These are phyloP conservation scores for Callospermophilus lateralis DNA, from an alignment of 2,113 vertebrate genomes.

Conservation along the genomic window DNA sequence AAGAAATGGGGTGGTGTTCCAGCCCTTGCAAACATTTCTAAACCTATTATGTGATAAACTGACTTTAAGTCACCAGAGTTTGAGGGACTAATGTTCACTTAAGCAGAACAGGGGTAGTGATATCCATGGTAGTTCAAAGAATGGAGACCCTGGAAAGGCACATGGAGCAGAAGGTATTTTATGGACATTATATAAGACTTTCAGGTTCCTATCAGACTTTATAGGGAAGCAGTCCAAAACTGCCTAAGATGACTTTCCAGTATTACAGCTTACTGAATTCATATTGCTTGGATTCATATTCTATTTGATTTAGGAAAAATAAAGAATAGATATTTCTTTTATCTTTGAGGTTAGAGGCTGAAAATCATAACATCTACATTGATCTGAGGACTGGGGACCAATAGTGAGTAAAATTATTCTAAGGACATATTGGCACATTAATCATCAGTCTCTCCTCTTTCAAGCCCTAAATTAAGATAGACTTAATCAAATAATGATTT, in stretches of 20 bases:
- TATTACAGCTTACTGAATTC: background rate
- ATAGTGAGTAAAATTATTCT: background rate
- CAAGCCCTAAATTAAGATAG: background rate
- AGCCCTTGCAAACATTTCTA: background rate
- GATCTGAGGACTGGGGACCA: background rate
- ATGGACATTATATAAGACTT: background rate
- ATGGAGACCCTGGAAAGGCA: background rate
- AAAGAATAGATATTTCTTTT: background rate
- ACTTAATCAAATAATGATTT: background rate
- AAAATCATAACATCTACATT: background rate
- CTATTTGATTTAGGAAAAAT: slow-evolving; percentile 21
- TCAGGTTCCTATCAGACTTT: background rate
- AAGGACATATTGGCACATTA: background rate
- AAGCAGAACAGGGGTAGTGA: background rate
- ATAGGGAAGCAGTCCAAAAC: background rate
- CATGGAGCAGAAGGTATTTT: background rate
- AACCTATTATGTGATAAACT: background rate
- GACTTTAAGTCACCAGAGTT: background rate
- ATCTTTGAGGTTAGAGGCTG: background rate
- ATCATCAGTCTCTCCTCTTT: background rate
- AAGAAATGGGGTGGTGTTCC: background rate
- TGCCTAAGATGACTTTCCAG: background rate
- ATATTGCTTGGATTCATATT: background rate
- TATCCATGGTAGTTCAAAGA: background rate
- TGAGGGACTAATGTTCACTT: background rate